Evolutionary conservation across 2,888 invertebrate genomes (phyloP).

Genomic region (Blastobasis lacticolella): DNA sequence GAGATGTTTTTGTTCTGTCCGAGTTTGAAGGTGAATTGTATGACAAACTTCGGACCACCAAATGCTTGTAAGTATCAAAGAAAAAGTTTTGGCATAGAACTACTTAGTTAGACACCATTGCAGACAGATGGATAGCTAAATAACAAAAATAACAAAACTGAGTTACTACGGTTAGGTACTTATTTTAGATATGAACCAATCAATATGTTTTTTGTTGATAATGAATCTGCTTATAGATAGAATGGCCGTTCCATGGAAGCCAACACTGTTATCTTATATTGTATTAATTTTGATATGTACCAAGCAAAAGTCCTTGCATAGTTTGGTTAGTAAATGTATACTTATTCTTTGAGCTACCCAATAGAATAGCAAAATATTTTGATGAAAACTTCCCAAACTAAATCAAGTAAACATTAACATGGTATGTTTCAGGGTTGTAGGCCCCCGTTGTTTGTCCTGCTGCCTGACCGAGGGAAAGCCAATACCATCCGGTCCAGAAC

Average conservation of each 20-base stretch:
- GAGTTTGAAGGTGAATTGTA: constrained; percentile 84
- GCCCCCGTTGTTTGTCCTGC: constrained; percentile 85
- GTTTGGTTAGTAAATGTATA: background rate
- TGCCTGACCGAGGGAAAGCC: constrained; percentile 81
- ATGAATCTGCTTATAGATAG: background rate
- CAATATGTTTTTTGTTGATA: background rate
- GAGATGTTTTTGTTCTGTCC: constrained; percentile 85
- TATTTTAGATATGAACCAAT: background rate
- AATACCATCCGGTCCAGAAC: constrained; percentile 83
- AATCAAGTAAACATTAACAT: constrained; percentile 1
- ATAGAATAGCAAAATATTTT: background rate
- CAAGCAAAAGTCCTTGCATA: background rate
- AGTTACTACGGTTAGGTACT: background rate
- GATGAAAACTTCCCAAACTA: background rate
- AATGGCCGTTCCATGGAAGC: background rate
- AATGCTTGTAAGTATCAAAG: constrained; percentile 78
- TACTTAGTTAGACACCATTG: background rate
- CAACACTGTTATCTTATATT: background rate
- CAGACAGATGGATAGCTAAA: background rate
- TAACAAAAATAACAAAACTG: no score
- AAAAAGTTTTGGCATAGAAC: background rate
- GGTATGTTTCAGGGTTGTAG: constrained; percentile 77
- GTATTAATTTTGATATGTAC: background rate
- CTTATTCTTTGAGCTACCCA: background rate
- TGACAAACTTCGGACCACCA: constrained; percentile 75